phyloP scores from a whole-genome alignment of 1,140 invertebrate species.

The Drosophila sturtevanti region DNA sequence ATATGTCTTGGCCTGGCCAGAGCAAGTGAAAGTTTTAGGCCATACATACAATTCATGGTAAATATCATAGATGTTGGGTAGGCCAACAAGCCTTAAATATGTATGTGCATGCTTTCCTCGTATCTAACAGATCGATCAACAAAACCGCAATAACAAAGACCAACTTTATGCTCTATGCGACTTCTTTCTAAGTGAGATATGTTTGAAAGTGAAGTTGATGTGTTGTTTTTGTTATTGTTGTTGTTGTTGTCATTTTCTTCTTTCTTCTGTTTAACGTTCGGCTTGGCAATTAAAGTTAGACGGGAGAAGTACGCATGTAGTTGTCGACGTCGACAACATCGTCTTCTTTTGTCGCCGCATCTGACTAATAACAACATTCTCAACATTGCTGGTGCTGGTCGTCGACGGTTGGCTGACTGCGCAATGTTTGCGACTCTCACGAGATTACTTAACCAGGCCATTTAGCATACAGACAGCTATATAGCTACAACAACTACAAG shows the following conservation, averaged over 20 bases:
- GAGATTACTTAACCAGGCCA: constrained; percentile 80
- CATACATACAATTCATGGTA: constrained; percentile 44
- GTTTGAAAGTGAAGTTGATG: constrained; percentile 58
- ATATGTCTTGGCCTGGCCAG: constrained; percentile 28
- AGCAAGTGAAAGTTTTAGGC: constrained; percentile 76
- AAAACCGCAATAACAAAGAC: constrained; percentile 1
- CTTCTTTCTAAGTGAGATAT: constrained; percentile 53
- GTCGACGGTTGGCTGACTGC: constrained; percentile 49
- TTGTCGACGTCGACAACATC: constrained; percentile 12
- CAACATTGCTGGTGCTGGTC: constrained; percentile 29
- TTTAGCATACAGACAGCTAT: constrained; percentile 67
- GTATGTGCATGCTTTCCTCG: constrained; percentile 61
- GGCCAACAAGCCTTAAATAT: constrained; percentile 32
- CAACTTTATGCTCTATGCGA: constrained; percentile 38
- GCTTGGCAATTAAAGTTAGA: constrained; percentile 44
- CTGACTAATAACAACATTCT: constrained; percentile 74
- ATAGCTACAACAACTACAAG: constrained; percentile 21
- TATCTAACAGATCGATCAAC: constrained; percentile 78
- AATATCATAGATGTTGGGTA: constrained; percentile 37
- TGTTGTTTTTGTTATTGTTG: not conserved
- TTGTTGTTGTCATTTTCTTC: not conserved
- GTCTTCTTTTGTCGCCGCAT: constrained; percentile 52
- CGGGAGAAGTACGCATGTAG: constrained; percentile 33
- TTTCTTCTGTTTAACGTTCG: not conserved
- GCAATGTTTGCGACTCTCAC: constrained; percentile 79